A percentile compares a stretch with the other conserved stretches of the same genome.
These are phyloP conservation scores for Leptogaster cylindrica DNA, from an alignment of 2,888 invertebrate genomes.

Conservation along the genomic window DNA sequence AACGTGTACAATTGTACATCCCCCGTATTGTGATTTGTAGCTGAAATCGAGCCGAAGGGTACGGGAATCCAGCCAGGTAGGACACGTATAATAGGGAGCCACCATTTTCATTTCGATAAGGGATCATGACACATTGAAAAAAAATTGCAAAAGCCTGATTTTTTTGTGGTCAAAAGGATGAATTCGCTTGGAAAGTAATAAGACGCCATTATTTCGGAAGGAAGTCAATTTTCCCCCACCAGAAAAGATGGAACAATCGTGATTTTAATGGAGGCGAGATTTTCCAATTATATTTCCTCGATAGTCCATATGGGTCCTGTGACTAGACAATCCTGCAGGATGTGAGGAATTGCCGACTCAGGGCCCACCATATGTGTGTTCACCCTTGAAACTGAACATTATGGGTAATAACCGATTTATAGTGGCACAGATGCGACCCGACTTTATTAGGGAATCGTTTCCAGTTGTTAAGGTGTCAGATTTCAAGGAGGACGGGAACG, in stretches of 20 bases:
- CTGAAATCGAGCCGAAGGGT: constrained; percentile 5
- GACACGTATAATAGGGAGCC: constrained; percentile 3
- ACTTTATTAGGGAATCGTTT: constrained; percentile 32
- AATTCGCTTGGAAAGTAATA: constrained; percentile 3
- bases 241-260: background rate
- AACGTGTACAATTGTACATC: no score
- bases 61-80: constrained; percentile 21
- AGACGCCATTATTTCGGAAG: background rate
- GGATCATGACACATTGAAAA: constrained; percentile 22
- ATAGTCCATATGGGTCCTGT: background rate
- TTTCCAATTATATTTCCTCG: constrained; percentile 5
- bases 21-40: constrained; percentile 35
- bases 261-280: background rate
- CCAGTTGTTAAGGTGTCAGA: constrained; percentile 17
- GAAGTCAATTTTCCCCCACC: background rate
- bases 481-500: no score
- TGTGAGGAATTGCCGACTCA: constrained; percentile 12
- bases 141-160: constrained; percentile 21
- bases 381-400: constrained; percentile 17
- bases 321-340: background rate
- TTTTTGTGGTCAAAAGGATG: constrained; percentile 18
- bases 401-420: constrained; percentile 32
- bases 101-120: background rate
- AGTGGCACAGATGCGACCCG: constrained; percentile 2
- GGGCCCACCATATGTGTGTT: constrained; percentile 14